These are phyloP conservation scores for Stegastes partitus DNA, from an alignment of 2,113 vertebrate species.

Conservation along the genomic window DNA sequence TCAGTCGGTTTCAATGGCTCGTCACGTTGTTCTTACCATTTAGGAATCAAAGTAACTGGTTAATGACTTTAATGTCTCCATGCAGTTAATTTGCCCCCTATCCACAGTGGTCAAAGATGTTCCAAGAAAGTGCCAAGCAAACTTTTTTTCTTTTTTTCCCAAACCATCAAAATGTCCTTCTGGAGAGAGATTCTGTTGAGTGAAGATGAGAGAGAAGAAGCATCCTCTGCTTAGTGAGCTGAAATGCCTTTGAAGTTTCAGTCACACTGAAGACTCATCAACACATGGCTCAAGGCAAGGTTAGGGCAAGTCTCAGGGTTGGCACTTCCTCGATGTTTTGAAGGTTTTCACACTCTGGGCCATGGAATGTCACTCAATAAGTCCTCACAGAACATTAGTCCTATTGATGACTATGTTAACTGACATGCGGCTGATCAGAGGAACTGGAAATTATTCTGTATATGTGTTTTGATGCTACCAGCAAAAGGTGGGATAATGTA, in stretches of 20 bases:
- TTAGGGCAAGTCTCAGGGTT: constrained; percentile 72
- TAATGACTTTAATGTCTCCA: constrained; percentile 44
- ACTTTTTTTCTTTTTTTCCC: constrained; percentile 18
- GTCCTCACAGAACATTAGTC: constrained; percentile 44
- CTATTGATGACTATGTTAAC: constrained; percentile 59
- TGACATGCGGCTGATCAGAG: constrained; percentile 59
- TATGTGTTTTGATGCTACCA: constrained; percentile 8
- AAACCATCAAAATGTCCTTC: constrained; percentile 69
- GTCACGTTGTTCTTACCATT: constrained; percentile 39
- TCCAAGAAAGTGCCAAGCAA: constrained; percentile 60
- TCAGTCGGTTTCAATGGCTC: constrained; percentile 18
- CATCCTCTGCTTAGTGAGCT: constrained; percentile 64
- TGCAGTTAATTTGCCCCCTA: constrained; percentile 15
- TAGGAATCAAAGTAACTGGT: constrained; percentile 42
- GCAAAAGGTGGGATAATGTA: neutral
- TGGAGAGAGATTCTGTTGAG: constrained; percentile 58
- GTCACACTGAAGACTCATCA: constrained; percentile 75
- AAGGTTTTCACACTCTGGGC: constrained; percentile 71
- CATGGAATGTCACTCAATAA: constrained; percentile 48
- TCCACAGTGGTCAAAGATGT: constrained; percentile 46
- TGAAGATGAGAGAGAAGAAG: constrained; percentile 73
- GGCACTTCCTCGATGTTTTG: constrained; percentile 72
- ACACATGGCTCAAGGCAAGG: constrained; percentile 80
- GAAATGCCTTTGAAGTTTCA: constrained; percentile 79
- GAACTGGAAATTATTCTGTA: constrained; percentile 17